phyloP scores from a whole-genome alignment of 2,113 vertebrate genomes.

The Corydoras maculifer region DNA sequence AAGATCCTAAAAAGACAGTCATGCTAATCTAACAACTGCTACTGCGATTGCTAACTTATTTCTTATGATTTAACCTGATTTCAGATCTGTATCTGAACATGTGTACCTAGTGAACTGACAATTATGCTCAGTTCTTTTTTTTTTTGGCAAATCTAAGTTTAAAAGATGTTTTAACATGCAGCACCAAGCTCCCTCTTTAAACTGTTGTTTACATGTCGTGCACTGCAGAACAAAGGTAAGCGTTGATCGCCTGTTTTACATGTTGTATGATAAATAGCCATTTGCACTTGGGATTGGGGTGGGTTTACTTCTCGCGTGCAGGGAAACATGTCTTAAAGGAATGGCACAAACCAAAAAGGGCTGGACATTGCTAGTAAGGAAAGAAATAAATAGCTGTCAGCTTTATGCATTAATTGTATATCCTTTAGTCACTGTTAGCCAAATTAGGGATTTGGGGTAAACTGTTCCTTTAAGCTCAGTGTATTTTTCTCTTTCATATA shows the following conservation, averaged over 20 bases:
- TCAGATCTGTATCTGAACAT: no score
- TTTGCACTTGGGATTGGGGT: not conserved
- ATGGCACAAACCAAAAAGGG: not conserved
- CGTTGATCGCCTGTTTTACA: not conserved
- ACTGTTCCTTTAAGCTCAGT: not conserved
- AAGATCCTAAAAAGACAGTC: no score
- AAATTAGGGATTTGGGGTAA: not conserved
- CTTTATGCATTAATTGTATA: not conserved
- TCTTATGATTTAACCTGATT: no score
- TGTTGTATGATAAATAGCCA: not conserved
- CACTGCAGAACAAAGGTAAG: no score
- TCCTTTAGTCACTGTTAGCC: not conserved
- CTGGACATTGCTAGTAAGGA: not conserved
- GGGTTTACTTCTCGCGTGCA: not conserved
- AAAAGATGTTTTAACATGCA: no score
- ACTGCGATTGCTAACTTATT: no score
- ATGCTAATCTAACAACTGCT: no score
- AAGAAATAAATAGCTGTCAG: not conserved
- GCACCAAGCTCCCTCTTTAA: no score
- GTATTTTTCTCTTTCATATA: slow-evolving; percentile 15
- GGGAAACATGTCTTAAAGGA: slow-evolving; percentile 5
- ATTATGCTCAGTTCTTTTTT: no score
- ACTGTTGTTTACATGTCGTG: no score
- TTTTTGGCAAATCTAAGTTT: no score
- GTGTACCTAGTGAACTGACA: no score